A percentile compares a stretch with the other conserved stretches of the same genome.
phyloP scores from a whole-genome alignment of 2,113 vertebrate genomes.

The Lonchura striata region DNA sequence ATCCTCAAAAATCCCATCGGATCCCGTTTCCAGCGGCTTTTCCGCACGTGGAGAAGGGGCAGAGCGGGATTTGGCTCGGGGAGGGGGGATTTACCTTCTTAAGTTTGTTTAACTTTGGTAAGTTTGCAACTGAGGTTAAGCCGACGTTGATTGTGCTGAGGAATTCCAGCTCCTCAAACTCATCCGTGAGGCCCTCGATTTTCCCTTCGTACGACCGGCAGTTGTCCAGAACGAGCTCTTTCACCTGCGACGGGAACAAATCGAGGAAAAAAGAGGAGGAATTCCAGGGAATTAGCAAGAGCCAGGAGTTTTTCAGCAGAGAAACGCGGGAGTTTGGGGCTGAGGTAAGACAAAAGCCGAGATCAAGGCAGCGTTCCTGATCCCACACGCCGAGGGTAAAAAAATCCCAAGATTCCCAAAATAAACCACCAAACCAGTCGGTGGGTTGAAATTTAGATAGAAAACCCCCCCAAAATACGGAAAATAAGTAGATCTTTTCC shows the following conservation, averaged over 20 bases:
- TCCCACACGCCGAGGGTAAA: background rate
- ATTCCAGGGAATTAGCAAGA: fast-evolving
- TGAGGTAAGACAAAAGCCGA: background rate
- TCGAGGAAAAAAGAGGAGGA: fast-evolving
- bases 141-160: conserved; percentile 98
- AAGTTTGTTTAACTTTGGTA: conserved; percentile 98
- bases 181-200: conserved; percentile 95
- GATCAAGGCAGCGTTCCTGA: background rate
- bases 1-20: background rate
- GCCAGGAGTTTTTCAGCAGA: background rate
- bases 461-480: background rate
- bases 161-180: conserved; percentile 97
- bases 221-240: conserved; percentile 97
- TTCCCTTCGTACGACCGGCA: conserved; percentile 94
- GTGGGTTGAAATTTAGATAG: background rate
- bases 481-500: background rate
- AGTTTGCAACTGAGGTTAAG: conserved; percentile 90
- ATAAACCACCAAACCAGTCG: background rate
- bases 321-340: fast-evolving
- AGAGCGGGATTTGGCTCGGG: background rate
- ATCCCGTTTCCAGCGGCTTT: background rate
- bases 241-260: conserved; percentile 68
- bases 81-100: conserved; percentile 85
- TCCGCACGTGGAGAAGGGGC: fast-evolving
- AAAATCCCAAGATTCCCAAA: background rate